Conservation (phyloP, 2,113 vertebrate genomes). For the Perca fluviatilis region DNA sequence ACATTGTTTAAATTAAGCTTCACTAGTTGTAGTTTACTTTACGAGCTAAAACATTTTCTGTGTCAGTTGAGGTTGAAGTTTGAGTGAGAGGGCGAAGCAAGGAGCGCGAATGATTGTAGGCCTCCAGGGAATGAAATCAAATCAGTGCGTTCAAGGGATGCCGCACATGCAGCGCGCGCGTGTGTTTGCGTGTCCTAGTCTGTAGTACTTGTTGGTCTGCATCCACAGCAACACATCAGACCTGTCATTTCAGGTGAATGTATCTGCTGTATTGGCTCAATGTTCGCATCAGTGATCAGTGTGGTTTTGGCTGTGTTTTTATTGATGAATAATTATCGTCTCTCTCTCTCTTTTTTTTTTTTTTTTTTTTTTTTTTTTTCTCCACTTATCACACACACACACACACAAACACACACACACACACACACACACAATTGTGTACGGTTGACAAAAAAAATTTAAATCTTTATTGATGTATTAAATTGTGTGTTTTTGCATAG, state of each 20-base stretch:
- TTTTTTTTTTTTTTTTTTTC: too few species aligned
- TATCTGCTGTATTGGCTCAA: not conserved
- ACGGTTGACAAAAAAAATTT: not conserved
- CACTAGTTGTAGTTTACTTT: not conserved
- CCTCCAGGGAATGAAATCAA: constrained; percentile 43
- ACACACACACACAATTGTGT: not conserved
- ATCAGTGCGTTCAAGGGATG: constrained; percentile 13
- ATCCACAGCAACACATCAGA: not conserved
- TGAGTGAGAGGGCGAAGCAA: constrained; percentile 1
- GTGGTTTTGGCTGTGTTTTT: not conserved
- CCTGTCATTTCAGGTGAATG: constrained; percentile 19
- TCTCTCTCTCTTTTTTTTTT: too few species aligned
- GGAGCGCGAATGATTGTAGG: constrained; percentile 14
- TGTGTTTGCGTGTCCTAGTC: not conserved
- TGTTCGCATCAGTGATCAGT: not conserved
- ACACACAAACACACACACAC: not conserved
- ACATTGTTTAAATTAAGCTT: not conserved
- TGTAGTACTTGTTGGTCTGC: constrained; percentile 20
- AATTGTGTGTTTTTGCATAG: not conserved
- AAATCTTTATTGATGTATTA: not conserved
- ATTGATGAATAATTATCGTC: not conserved
- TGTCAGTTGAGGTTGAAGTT: constrained; percentile 4
- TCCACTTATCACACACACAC: not conserved
- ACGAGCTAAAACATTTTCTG: not conserved
- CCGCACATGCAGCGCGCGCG: not conserved